Evolutionary conservation across 1,140 invertebrate genomes (phyloP), one percentile per base, ranked within the genome.

Genomic region (Papilio helenus): DNA sequence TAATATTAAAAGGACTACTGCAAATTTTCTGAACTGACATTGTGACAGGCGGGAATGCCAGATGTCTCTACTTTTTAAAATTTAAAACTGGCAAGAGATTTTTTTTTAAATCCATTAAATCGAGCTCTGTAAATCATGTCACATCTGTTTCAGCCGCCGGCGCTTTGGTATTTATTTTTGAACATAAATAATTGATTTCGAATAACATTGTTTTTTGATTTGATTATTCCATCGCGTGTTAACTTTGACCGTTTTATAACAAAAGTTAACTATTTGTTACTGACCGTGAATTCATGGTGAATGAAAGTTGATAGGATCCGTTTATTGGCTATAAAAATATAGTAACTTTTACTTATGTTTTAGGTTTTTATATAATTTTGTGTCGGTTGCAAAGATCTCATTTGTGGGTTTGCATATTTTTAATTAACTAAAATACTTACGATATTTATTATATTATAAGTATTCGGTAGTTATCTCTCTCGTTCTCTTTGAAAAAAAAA

Each of bases 81-180:
- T 49, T 46, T 74, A 49, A 74, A 74, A 74, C 72, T 18, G 39
- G 8, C 20, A 49, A 77, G 23, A 77, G 51, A 18, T 65, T 65
- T 61, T 77, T 77, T 68, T 77, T 77, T 61, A 77, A 77, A 77
- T 77, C 76, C 76, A 77, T 77, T 77, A 77, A 61, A 77, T 77
- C 76, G 18, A 4, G 20, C 29, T 5, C 58, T 77, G 20, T 77
- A 77, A 77, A 77, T 77, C 76, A 77, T 77, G 76, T 61, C 76
- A 23, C 76, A 77, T 77, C 55, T 77, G 76, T 77, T 77, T 77
- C 44, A 42, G 51, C 76, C 76, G 76, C 16, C 34, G 76, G 76
- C 76, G 73, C 3, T 49, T 51, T 23, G 29, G 55, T 39, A 42
- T 77, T 76, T 61, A 61, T 77, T 77, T 77, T 61, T 29, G 14